phyloP scores from a whole-genome alignment of 2,888 invertebrate genomes.

The Ecdyonurus torrentis region DNA sequence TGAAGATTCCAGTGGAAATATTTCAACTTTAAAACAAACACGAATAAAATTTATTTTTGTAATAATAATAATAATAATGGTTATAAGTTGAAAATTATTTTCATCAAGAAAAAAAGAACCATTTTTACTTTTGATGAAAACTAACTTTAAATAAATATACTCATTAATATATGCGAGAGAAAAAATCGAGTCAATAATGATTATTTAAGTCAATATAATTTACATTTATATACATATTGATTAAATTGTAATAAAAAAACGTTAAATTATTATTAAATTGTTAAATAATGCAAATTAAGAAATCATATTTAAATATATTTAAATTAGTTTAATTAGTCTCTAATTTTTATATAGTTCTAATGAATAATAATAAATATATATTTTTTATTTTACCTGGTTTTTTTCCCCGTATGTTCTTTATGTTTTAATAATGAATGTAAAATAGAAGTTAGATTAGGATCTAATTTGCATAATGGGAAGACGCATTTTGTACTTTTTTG shows the following conservation, averaged over 20 bases:
- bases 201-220: not conserved
- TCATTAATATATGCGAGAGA: no score
- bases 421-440: not conserved
- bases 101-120: no score
- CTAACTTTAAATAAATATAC: no score
- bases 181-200: no score
- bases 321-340: not conserved
- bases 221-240: not conserved
- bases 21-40: no score
- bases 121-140: no score
- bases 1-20: no score
- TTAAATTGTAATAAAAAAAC: not conserved
- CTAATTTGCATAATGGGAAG: not conserved
- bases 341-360: not conserved
- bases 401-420: not conserved
- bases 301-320: not conserved
- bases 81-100: no score
- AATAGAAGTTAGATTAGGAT: not conserved
- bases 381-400: no score
- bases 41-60: no score
- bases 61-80: no score
- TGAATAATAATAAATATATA: no score
- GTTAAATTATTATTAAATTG: not conserved
- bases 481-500: not conserved
- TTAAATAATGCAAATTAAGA: not conserved